Evolutionary conservation across 2,113 vertebrate genomes (phyloP).

Genomic region (Centropus bengalensis): DNA sequence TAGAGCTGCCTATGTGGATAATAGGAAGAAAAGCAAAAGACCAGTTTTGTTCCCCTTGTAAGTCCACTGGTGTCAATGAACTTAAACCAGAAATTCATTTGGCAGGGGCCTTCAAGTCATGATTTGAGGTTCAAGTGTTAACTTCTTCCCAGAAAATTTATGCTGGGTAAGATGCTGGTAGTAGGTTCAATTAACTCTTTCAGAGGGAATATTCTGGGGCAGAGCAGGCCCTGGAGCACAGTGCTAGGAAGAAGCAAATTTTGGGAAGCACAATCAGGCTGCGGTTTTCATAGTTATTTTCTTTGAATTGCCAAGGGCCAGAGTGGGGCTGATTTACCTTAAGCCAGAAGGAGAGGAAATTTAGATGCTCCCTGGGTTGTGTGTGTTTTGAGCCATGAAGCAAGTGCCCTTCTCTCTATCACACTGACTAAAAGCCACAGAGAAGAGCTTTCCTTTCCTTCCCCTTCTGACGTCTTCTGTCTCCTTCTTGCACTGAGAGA

Average conservation of each 20-base stretch:
- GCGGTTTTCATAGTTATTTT: background rate
- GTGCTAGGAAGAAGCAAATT: background rate
- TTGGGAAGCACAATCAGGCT: background rate
- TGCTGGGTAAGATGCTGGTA: background rate
- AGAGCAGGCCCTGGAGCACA: background rate
- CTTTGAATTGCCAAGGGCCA: background rate
- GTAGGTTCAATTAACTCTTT: background rate
- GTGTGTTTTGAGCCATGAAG: background rate
- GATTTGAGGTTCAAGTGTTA: background rate
- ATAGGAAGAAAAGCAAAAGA: conserved; percentile 25
- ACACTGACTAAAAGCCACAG: background rate
- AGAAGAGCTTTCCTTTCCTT: background rate
- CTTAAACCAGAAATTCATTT: background rate
- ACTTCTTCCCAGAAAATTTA: background rate
- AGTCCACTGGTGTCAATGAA: background rate
- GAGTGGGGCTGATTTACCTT: background rate
- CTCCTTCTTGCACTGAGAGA: background rate
- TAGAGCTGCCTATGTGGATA: conserved; percentile 35
- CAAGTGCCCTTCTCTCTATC: background rate
- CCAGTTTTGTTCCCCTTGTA: background rate
- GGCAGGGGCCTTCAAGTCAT: background rate
- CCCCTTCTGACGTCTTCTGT: background rate
- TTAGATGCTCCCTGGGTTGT: background rate
- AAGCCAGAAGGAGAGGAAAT: background rate
- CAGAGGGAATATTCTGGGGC: background rate